Evolutionary conservation across 2,888 invertebrate species (phyloP), one percentile per base, ranked within the genome.

Genomic region (Matsumyia berberina): DNA sequence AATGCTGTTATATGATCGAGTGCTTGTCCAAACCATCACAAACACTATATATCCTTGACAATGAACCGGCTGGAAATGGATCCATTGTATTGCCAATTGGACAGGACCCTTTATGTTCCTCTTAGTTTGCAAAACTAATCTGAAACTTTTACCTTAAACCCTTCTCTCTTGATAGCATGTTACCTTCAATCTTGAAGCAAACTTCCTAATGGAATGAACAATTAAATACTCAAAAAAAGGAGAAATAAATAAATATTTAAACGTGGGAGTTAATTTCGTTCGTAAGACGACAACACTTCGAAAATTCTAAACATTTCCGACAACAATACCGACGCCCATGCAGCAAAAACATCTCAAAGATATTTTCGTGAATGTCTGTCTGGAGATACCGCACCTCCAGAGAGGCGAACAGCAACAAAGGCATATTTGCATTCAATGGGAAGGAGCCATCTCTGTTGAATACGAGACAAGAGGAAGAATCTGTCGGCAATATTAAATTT

Each of bases 401-500:
- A 51, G 24, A 4, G 24, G 24, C 1, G 39, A 12, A 15, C 9
- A 9, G 39, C 44, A 69, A 77, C 60, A 69, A 77, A 60, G 53
- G 51, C 44, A 51, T 77, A 69, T 77, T 77, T 77, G 58, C 77
- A 60, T 76, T 76, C 49, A 49, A 49, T 53, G 76, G 44, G 31
- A 49, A 64, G 57, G 67, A 35, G 15, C 7, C 8, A 6, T 35
- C 35, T 15, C 15, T 29, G 39, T 17, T 7, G 39, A 57, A 49
- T 51, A 60, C 35, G 51, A 60, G 44, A 69, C 60, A 67, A 60
- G 58, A 69, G 58, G 11, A 53, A 67, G 42, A 53, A 67, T 69
- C 67, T 77, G 77, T 35, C 60, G 77, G 53, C 60, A 58, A 60
- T 77, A 77, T 77, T 77, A 77, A 69, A 77, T 77, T 77, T 69